Evolutionary conservation across 2,888 invertebrate genomes (phyloP).

Genomic region (Hermaeophaga mercurialis): DNA sequence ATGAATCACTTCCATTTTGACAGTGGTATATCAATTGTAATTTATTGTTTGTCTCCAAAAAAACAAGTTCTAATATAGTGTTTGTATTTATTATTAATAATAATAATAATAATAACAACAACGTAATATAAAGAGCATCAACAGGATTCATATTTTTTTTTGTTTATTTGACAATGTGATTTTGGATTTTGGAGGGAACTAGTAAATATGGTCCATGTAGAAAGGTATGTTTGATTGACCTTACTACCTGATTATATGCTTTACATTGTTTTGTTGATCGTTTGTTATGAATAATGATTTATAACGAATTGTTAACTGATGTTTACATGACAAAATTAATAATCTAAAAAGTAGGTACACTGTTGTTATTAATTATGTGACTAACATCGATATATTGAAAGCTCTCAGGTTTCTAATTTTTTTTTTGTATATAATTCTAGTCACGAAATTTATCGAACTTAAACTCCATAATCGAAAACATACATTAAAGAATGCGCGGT

Average conservation of each 20-base stretch:
- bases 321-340: not conserved
- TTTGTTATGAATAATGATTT: not conserved
- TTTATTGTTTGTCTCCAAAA: too few relatives aligned
- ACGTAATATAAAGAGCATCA: too few relatives aligned
- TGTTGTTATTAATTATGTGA: not conserved
- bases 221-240: conserved; percentile 8
- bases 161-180: conserved; percentile 23
- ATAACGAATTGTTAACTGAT: not conserved
- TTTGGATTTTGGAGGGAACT: conserved; percentile 23
- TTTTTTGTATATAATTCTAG: not conserved
- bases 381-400: not conserved
- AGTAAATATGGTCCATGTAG: conserved; percentile 11
- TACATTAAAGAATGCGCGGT: too few relatives aligned
- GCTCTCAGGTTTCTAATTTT: not conserved
- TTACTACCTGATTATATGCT: not conserved
- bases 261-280: not conserved
- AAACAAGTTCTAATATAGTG: too few relatives aligned
- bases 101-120: too few relatives aligned
- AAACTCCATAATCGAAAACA: too few relatives aligned
- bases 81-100: too few relatives aligned
- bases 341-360: too few relatives aligned
- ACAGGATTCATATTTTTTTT: too few relatives aligned
- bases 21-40: not conserved
- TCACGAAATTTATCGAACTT: not conserved
- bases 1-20: conserved; percentile 19